Percentiles rank a stretch among this genome's conserved stretches.
Evolutionary conservation across 2,113 vertebrate genomes (phyloP).

Genomic region (Syngnathus scovelli): DNA sequence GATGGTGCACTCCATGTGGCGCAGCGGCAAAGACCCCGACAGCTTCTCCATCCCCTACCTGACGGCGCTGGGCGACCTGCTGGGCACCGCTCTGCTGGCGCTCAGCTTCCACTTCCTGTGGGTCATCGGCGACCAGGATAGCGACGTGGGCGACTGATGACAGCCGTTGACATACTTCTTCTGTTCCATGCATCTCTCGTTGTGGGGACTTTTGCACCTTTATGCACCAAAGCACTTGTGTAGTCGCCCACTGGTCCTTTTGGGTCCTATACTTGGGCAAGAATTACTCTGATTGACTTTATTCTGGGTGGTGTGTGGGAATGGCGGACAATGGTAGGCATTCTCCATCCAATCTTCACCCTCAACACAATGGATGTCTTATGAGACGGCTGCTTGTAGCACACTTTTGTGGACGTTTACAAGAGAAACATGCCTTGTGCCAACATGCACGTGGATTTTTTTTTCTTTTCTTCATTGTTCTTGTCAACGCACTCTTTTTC

Average conservation of each 20-base stretch:
- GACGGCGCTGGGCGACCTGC: conserved; percentile 88
- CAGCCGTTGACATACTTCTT: background rate
- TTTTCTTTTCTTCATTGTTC: too few species aligned
- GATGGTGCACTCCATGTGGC: conserved; percentile 97
- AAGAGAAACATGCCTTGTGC: background rate
- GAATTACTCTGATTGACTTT: background rate
- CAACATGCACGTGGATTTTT: too few species aligned
- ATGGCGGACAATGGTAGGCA: background rate
- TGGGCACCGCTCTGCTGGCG: conserved; percentile 90
- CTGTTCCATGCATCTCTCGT: conserved; percentile 10
- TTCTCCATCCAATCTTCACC: background rate
- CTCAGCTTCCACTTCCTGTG: conserved; percentile 93
- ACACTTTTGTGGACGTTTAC: background rate
- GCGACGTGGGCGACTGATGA: conserved; percentile 87
- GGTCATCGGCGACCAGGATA: conserved; percentile 92
- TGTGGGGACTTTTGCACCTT: conserved; percentile 4
- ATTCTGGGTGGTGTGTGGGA: background rate
- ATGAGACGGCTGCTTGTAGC: background rate
- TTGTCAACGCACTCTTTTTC: background rate
- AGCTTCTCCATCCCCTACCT: conserved; percentile 97
- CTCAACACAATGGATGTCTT: background rate
- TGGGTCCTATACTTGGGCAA: background rate
- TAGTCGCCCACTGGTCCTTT: background rate
- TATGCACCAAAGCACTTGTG: conserved; percentile 38
- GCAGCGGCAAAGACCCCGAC: conserved; percentile 91